Evolutionary conservation across 2,888 invertebrate genomes (phyloP).

Genomic region (Melanargia galathea): DNA sequence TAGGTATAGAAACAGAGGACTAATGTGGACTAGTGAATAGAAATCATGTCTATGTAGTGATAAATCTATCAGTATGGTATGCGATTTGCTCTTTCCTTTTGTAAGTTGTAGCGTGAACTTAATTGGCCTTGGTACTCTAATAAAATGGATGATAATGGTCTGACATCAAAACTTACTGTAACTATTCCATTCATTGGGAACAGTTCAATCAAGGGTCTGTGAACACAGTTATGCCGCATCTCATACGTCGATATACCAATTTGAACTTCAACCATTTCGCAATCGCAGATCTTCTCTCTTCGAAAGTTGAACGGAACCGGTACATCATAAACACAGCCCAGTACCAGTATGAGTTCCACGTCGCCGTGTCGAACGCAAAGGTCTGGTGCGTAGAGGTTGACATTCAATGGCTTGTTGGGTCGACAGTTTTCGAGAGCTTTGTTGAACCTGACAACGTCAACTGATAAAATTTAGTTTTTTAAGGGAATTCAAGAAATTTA

Average conservation of each 20-base stretch:
- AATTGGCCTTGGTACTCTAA: too few relatives aligned
- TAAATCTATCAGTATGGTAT: too few relatives aligned
- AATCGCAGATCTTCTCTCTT: constrained; percentile 72
- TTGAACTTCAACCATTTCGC: constrained; percentile 69
- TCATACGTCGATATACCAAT: constrained; percentile 68
- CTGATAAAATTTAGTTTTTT: neutral
- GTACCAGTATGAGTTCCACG: constrained; percentile 65
- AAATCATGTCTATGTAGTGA: too few relatives aligned
- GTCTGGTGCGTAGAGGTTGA: constrained; percentile 68
- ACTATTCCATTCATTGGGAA: constrained; percentile 57
- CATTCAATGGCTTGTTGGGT: constrained; percentile 60
- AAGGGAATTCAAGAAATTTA: neutral
- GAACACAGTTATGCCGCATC: constrained; percentile 68
- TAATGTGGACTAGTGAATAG: too few relatives aligned
- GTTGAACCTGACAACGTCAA: constrained; percentile 59
- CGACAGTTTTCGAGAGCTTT: constrained; percentile 63
- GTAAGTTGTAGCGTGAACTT: too few relatives aligned
- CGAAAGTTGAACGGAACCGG: constrained; percentile 66
- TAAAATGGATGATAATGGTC: neutral
- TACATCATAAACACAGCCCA: constrained; percentile 63
- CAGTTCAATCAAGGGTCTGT: constrained; percentile 63
- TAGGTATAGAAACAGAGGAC: too few relatives aligned
- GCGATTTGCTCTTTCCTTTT: too few relatives aligned
- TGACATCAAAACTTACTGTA: constrained; percentile 51
- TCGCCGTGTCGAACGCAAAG: constrained; percentile 57